Evolutionary conservation across 2,888 invertebrate species (phyloP), one percentile per base, ranked within the genome.

Genomic region (Automeris io): DNA sequence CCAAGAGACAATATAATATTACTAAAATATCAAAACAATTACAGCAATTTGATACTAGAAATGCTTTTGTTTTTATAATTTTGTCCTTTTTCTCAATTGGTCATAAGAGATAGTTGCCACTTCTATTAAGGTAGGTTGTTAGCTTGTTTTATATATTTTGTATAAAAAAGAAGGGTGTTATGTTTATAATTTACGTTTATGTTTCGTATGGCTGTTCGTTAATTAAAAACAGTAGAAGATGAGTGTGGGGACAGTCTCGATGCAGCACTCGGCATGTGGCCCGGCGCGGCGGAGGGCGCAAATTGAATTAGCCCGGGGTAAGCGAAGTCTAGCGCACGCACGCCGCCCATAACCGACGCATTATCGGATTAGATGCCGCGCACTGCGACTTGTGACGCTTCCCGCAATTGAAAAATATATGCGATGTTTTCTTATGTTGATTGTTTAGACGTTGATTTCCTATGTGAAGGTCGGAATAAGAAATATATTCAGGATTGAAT

Each of bases 211-310:
- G 32, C 33, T 40, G 32, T 33, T 44, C 46, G 57, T 68, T 70
- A 74, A 78, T 78, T 77, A 76, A 75, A 77, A 77, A 74, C 71
- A 73, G 66, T 57, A 49, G 46, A 54, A 47, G 47, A 53, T 49
- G 49, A 54, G 58, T 55, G 50, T 54, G 49, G 55, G 49, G 49
- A 59, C 57, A 54, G 51, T 50, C 48, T 63, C 57, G 56, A 45
- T 62, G 60, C 64, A 65, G 54, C 60, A 45, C 59, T 45, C 59
- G 52, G 67, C 68, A 67, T 70, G 72, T 72, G 72, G 69, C 66
- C 50, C 52, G 42, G 44, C 41, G 47, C 52, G 42, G 44, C 41
- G 47, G 55, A 61, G 69, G 67, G 62, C 50, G 56, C 58, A 68
- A 72, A 73, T 73, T 51, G 49, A 64, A 69, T 73, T 73, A 72